These are phyloP conservation scores for Phenacoccus solenopsis DNA, from an alignment of 1,140 invertebrate genomes.

Conservation along the genomic window DNA sequence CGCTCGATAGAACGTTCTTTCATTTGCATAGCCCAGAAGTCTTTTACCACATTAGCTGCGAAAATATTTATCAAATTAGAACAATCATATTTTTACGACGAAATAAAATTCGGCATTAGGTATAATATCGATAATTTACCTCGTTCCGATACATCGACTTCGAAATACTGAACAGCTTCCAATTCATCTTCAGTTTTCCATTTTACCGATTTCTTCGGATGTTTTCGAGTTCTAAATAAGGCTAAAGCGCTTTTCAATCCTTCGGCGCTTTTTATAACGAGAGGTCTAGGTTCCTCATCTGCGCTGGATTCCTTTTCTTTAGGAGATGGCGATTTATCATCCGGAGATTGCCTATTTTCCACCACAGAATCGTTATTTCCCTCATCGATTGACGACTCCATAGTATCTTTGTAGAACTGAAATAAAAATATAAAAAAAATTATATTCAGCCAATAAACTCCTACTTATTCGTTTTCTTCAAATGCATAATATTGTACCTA, in stretches of 20 bases:
- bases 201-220: slow-evolving; percentile 63
- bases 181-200: slow-evolving; percentile 72
- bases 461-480: slow-evolving; percentile 9
- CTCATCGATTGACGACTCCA: slow-evolving; percentile 41
- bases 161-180: slow-evolving; percentile 76
- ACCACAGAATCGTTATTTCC: slow-evolving; percentile 3
- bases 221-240: slow-evolving; percentile 48
- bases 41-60: slow-evolving; percentile 78
- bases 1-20: slow-evolving; percentile 75
- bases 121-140: slow-evolving; percentile 31
- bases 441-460: background rate
- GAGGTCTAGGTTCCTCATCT: slow-evolving; percentile 14
- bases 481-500: background rate
- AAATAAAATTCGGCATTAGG: background rate
- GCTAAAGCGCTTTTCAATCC: slow-evolving; percentile 48
- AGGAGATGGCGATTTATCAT: background rate
- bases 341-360: background rate
- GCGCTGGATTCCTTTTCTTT: background rate
- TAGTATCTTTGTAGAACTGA: slow-evolving; percentile 84
- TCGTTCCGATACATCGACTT: slow-evolving; percentile 84
- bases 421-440: slow-evolving; percentile 24
- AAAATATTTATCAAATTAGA: background rate
- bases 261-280: slow-evolving; percentile 30
- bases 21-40: slow-evolving; percentile 83
- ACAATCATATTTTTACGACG: background rate